Percentiles rank a stretch among this genome's conserved stretches.
Evolutionary conservation across 2,888 invertebrate genomes (phyloP).

Genomic region (Agrypnus murinus): DNA sequence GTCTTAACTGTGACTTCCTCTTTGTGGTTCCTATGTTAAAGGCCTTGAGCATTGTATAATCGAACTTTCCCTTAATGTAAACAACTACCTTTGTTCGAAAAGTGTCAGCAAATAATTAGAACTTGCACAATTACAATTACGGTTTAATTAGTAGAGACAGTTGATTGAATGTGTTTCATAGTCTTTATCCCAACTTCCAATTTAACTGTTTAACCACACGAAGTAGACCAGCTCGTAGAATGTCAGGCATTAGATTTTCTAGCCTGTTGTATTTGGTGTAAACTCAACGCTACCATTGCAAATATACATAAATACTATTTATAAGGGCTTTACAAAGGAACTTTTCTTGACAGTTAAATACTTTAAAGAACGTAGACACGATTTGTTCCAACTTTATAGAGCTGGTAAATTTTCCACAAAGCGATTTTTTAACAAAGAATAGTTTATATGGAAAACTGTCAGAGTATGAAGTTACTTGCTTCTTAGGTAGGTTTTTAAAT

Average conservation of each 20-base stretch:
- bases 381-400: constrained; percentile 4
- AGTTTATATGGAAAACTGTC: neutral
- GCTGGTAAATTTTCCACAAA: constrained; percentile 8
- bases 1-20: too few relatives aligned
- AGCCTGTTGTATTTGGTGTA: neutral
- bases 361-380: constrained; percentile 2
- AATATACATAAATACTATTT: neutral
- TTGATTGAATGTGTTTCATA: constrained; percentile 24
- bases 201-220: constrained; percentile 34
- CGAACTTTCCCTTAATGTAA: too few relatives aligned
- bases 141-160: constrained; percentile 27
- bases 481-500: constrained; percentile 9
- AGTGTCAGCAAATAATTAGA: constrained; percentile 22
- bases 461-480: neutral
- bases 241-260: neutral
- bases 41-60: too few relatives aligned
- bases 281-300: neutral
- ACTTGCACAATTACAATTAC: constrained; percentile 19
- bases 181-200: constrained; percentile 33
- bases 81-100: neutral
- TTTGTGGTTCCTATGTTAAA: too few relatives aligned
- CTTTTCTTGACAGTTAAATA: constrained; percentile 6
- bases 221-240: constrained; percentile 20
- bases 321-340: neutral
- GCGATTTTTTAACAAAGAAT: neutral